Evolutionary conservation across 2,797 vertebrate genomes (phyloP).

Genomic region (Crypturellus tataupa): DNA sequence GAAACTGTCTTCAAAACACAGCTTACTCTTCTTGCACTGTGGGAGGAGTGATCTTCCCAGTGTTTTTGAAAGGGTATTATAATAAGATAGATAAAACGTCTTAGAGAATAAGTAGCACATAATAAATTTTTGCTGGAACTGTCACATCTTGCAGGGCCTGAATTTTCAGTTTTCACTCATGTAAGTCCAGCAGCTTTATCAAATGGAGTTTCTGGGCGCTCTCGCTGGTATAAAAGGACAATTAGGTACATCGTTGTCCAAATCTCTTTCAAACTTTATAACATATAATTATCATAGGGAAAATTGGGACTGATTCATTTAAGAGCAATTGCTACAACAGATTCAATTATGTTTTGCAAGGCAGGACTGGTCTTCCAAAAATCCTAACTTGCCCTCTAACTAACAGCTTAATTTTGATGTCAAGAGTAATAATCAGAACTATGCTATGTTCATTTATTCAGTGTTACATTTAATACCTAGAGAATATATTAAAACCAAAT

Average conservation of each 20-base stretch:
- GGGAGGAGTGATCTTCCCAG: not conserved
- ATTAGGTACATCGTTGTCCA: constrained; percentile 15
- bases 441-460: not conserved
- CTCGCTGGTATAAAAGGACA: constrained; percentile 10
- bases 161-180: not conserved
- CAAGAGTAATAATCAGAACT: not conserved
- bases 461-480: not conserved
- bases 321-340: constrained; percentile 9
- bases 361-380: not conserved
- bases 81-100: not conserved
- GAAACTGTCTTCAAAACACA: not conserved
- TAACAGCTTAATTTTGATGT: not conserved
- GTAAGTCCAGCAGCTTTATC: not conserved
- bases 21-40: not conserved
- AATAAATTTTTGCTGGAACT: not conserved
- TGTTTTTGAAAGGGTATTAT: not conserved
- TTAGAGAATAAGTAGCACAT: not conserved
- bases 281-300: not conserved
- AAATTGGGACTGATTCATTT: not conserved
- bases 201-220: not conserved
- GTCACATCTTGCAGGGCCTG: not conserved
- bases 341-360: constrained; percentile 32
- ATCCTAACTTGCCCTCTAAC: not conserved
- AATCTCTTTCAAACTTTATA: not conserved
- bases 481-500: not conserved